A percentile compares a stretch with the other conserved stretches of the same genome.
These are phyloP conservation scores for Drosophila melanogaster DNA, from an alignment of 1,140 invertebrate species.

Conservation along the genomic window DNA sequence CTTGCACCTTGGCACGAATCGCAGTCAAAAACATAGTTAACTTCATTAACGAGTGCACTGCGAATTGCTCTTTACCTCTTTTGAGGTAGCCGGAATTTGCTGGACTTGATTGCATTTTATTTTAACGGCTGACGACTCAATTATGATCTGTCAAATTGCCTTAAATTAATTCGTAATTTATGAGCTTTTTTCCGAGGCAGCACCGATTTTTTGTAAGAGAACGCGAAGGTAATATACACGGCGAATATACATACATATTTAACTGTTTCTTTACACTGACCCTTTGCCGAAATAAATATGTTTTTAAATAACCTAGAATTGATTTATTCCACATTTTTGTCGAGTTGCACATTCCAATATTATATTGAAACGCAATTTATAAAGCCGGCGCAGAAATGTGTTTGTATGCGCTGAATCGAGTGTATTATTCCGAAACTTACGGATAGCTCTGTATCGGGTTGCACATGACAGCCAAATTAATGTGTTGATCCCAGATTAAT, in stretches of 20 bases:
- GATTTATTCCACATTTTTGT: slow-evolving; percentile 68
- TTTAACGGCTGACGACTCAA: slow-evolving; percentile 31
- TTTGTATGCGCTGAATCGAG: slow-evolving; percentile 11
- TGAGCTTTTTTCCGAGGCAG: slow-evolving; percentile 15
- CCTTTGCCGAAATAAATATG: slow-evolving; percentile 58
- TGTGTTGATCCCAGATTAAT: slow-evolving; percentile 2
- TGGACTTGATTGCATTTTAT: slow-evolving; percentile 43
- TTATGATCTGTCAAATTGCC: slow-evolving; percentile 41
- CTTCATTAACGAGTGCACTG: slow-evolving; percentile 71
- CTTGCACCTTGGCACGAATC: slow-evolving; percentile 68
- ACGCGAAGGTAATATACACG: slow-evolving; percentile 15
- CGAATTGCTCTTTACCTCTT: slow-evolving; percentile 29
- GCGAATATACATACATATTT: slow-evolving; percentile 8
- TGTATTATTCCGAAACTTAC: slow-evolving; percentile 20
- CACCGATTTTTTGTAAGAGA: slow-evolving; percentile 64
- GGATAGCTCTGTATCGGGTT: slow-evolving; percentile 20
- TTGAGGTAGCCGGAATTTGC: slow-evolving; percentile 9
- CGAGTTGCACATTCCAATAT: slow-evolving; percentile 50
- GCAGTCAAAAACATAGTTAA: slow-evolving; percentile 58
- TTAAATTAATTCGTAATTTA: slow-evolving; percentile 43
- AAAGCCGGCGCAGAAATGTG: no score
- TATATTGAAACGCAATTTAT: slow-evolving; percentile 57
- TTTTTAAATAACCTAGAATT: slow-evolving; percentile 69
- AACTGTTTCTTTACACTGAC: not conserved
- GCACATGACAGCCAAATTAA: slow-evolving; percentile 11